Conservation (phyloP, 2,888 invertebrate species). For the Drosophila mercatorum region DNA sequence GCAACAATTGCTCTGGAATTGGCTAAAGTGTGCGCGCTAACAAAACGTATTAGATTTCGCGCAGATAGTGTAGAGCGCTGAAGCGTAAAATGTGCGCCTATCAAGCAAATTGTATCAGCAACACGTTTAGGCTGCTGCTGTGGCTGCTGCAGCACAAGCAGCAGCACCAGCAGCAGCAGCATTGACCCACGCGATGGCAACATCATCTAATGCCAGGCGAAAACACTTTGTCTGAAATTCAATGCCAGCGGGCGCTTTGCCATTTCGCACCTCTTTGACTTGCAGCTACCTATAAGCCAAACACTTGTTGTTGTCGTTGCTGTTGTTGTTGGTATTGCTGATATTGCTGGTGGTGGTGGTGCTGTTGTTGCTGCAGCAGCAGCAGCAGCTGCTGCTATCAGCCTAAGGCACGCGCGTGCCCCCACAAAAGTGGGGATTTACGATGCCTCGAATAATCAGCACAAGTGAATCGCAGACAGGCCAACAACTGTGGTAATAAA, state of each 20-base stretch:
- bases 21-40: slow-evolving; percentile 60
- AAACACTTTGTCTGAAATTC: slow-evolving; percentile 80
- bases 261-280: slow-evolving; percentile 78
- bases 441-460: slow-evolving; percentile 75
- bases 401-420: slow-evolving; percentile 69
- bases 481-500: slow-evolving; percentile 71
- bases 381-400: slow-evolving; percentile 52
- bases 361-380: slow-evolving; percentile 13
- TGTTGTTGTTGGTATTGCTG: slow-evolving; percentile 15
- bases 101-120: slow-evolving; percentile 77
- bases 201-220: slow-evolving; percentile 74
- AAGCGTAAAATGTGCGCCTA: slow-evolving; percentile 76
- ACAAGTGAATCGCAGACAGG: slow-evolving; percentile 73
- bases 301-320: slow-evolving; percentile 46
- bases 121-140: slow-evolving; percentile 65
- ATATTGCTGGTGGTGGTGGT: slow-evolving; percentile 42
- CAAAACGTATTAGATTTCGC: slow-evolving; percentile 78
- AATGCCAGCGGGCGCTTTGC: slow-evolving; percentile 76
- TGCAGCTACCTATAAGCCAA: slow-evolving; percentile 62
- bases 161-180: slow-evolving; percentile 52
- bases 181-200: slow-evolving; percentile 71
- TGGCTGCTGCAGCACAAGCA: slow-evolving; percentile 32
- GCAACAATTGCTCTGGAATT: slow-evolving; percentile 54
- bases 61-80: slow-evolving; percentile 64
- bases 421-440: slow-evolving; percentile 75